Evolutionary conservation across 2,888 invertebrate species (phyloP), one percentile per base, ranked within the genome.

Genomic region (Nomada goodeniana): DNA sequence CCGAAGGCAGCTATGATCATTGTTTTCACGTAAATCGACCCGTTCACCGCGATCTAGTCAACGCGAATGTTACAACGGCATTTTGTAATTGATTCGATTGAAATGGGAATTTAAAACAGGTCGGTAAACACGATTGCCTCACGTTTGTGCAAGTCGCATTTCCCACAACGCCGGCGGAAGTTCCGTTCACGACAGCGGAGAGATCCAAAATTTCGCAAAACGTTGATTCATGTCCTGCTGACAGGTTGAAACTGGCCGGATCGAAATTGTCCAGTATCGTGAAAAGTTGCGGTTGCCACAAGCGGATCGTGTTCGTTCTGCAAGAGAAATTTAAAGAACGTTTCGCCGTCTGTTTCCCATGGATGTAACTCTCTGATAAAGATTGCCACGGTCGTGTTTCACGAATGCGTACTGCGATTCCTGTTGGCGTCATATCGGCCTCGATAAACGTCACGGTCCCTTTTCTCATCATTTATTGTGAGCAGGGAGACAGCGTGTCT

Each of bases 271-370:
- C 72, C 50, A 92, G 42, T 15, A 91, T 96, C 72, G 97, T 96
- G 86, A 98, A 98, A 23, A 98, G 94, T 91, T 98, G 97, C 0
- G 98, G 98, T 86, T 98, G 95, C 98, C 98, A 98, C 50, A 98
- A 95, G 20, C 98, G 96, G 55, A 98, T 94, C 0, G 98, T 97
- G 91, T 98, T 98, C 85, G 97, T 94, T 42, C 97, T 96, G 93
- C 5, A 93, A 88, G 69, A 47, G 20, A 29, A 29, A 15, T 2
- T 18, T 23, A 13, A 47, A 0, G 18, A 9, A 1, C 42, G 13
- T 20, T 0, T 29, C 13, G 10, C 20, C n/a, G 10, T 52, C 5
- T 26, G 23, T 13, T 18, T 44, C 42, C 10, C 10, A 18, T 44
- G 53, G 7, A 36, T 7, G 36, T 36, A 11, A 29, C n/a, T 7